Conservation (phyloP, 2,113 vertebrate genomes). For the Ptilonorhynchus violaceus region DNA sequence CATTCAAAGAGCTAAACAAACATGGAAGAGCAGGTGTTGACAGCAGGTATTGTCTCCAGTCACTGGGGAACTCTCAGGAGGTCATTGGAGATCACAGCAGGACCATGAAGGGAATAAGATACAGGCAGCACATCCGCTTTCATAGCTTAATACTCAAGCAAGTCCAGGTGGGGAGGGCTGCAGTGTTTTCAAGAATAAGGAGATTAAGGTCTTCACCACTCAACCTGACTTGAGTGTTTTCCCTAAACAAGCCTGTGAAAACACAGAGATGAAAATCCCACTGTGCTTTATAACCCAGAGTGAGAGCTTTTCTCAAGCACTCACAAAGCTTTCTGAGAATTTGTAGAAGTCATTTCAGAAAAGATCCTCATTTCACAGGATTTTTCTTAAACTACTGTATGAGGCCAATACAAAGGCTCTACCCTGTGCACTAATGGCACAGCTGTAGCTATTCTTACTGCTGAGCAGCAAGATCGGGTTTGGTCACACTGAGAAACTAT, state of each 20-base stretch:
- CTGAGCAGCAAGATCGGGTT: not conserved
- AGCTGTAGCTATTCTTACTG: not conserved
- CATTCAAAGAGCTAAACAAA: not conserved
- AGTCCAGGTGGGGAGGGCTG: not conserved
- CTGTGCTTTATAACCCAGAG: not conserved
- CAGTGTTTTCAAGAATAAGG: not conserved
- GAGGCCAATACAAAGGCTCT: not conserved
- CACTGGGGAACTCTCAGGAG: not conserved
- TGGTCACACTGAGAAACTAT: not conserved
- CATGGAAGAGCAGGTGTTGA: conserved; percentile 25
- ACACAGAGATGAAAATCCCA: conserved; percentile 16
- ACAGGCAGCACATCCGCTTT: not conserved
- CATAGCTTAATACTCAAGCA: not conserved
- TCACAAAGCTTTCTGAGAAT: conserved; percentile 38
- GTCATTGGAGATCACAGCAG: not conserved
- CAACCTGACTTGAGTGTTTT: not conserved
- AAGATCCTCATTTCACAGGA: conserved; percentile 4
- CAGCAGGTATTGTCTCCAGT: conserved; percentile 19
- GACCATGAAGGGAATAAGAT: not conserved
- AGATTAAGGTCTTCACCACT: not conserved
- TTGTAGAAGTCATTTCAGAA: conserved; percentile 9
- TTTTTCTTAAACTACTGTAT: not conserved
- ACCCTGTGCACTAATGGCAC: not conserved
- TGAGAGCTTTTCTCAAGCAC: conserved; percentile 10
- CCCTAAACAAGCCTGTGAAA: not conserved